These are phyloP conservation scores for Dryocosmus kuriphilus DNA, from an alignment of 2,888 invertebrate genomes.

Conservation along the genomic window DNA sequence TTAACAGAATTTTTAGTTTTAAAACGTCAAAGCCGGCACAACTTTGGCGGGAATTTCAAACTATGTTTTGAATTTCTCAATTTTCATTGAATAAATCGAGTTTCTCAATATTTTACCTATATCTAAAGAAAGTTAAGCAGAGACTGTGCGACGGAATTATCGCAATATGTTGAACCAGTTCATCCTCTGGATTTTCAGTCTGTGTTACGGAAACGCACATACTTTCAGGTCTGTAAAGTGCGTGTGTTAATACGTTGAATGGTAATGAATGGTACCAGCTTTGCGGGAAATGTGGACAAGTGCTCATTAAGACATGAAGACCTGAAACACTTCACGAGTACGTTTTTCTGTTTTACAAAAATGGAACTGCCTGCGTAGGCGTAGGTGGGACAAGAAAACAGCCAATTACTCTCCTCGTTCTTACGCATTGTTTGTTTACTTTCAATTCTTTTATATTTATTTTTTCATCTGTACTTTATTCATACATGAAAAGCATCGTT, in stretches of 20 bases:
- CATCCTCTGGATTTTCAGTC: background rate
- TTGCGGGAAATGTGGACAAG: background rate
- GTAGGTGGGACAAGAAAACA: too few relatives aligned
- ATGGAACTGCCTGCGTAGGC: background rate
- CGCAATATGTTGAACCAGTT: constrained; percentile 2
- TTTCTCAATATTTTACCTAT: background rate
- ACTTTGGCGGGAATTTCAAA: too few relatives aligned
- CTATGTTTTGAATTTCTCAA: background rate
- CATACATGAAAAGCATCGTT: too few relatives aligned
- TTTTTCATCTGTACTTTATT: background rate
- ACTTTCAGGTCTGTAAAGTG: background rate
- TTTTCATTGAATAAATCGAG: background rate
- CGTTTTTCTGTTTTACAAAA: background rate
- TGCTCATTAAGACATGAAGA: background rate
- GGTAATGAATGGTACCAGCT: background rate
- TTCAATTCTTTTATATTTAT: background rate
- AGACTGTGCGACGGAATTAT: background rate
- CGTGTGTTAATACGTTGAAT: too few relatives aligned
- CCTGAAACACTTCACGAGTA: background rate
- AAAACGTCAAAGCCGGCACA: too few relatives aligned
- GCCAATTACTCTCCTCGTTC: too few relatives aligned
- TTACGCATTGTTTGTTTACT: too few relatives aligned
- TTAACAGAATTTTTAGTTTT: too few relatives aligned
- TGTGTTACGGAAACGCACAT: background rate
- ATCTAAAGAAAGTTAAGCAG: background rate